Evolutionary conservation across 2,797 vertebrate genomes (phyloP), one percentile per base, ranked within the genome.

Genomic region (Bradypodion ventrale): DNA sequence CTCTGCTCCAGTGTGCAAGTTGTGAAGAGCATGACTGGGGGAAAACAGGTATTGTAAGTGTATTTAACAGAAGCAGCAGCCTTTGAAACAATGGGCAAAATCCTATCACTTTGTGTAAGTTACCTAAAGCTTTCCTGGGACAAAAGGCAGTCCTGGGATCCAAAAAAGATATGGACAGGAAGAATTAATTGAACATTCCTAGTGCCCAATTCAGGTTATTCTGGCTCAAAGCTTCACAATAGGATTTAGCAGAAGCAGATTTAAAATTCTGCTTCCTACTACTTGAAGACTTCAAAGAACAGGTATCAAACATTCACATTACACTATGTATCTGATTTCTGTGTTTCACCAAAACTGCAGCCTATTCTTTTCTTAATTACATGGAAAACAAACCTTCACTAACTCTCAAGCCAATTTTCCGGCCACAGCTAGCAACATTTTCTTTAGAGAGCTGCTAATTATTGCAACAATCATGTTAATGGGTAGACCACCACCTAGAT

Each of bases 11-110:
- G 70, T 62, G 66, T 75, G 59, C 15, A 56, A 27, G 89, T 62
- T 62, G 77, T 73, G 19, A 62, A 19, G 44, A 75, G 27, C 66
- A 73, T 0, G 21, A 19, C 80, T 6, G 76, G 4, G n/a, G 19
- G 88, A 82, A 88, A 23, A 93, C 13, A 83, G 32, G 42, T 35
- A n/a, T n/a, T n/a, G n/a, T n/a, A 80, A 49, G 66, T 74, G 87
- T 89, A 16, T 40, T 89, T 88, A 83, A 81, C 7, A 10, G 65
- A 23, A 69, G 52, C 15, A 56, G 9, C 56, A 16, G 19, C 19
- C 52, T 56, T 13, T 56, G 52, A 56, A 56, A 56, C 16, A 56
- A 13, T 56, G 16, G 52, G 13, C 52, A 56, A 56, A 56, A 56
- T 56, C 12, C 52, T 16, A 52, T 21, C 15, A 56, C 13, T 56